Percentiles rank a stretch among this genome's conserved stretches.
Evolutionary conservation across 92 coral and sea anemone genomes (phyloP).

Genomic region (Umimayanthus kanabou): DNA sequence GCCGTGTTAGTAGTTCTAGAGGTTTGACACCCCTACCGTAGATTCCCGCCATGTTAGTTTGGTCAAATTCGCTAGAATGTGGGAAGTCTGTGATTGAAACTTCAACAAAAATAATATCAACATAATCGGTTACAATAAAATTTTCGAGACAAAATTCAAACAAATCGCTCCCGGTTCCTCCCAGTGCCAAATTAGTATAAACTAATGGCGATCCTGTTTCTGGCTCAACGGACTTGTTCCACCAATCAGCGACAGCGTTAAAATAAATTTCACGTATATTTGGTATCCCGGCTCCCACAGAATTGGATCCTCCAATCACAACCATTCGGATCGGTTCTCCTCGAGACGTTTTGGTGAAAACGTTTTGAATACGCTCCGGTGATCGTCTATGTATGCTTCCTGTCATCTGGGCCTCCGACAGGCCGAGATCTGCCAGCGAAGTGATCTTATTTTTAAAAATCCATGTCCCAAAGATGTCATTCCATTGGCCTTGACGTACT

Average conservation of each 20-base stretch:
- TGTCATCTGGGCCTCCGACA: not conserved
- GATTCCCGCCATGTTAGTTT: not conserved
- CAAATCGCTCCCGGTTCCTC: conserved; percentile 16
- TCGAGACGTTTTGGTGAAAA: not conserved
- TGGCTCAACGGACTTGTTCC: conserved; percentile 8
- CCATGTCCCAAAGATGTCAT: conserved; percentile 30
- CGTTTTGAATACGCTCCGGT: conserved; percentile 1
- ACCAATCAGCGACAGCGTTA: conserved; percentile 6
- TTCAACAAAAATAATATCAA: conserved; percentile 1
- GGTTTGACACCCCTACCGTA: not conserved
- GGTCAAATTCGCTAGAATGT: not conserved
- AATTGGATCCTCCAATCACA: conserved; percentile 29
- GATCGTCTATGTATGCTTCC: not conserved
- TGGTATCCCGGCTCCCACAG: conserved; percentile 23
- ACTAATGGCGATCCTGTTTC: not conserved
- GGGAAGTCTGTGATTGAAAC: conserved; percentile 10
- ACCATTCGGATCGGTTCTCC: not conserved
- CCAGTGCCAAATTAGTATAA: not conserved
- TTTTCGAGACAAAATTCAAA: conserved; percentile 16
- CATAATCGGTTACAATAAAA: not conserved
- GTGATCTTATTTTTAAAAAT: not conserved
- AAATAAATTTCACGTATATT: not conserved
- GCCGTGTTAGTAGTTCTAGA: not conserved
- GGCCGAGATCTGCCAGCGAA: not conserved
- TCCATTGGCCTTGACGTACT: not conserved